phyloP scores from a whole-genome alignment of 2,797 vertebrate species.

The Squalus acanthias region DNA sequence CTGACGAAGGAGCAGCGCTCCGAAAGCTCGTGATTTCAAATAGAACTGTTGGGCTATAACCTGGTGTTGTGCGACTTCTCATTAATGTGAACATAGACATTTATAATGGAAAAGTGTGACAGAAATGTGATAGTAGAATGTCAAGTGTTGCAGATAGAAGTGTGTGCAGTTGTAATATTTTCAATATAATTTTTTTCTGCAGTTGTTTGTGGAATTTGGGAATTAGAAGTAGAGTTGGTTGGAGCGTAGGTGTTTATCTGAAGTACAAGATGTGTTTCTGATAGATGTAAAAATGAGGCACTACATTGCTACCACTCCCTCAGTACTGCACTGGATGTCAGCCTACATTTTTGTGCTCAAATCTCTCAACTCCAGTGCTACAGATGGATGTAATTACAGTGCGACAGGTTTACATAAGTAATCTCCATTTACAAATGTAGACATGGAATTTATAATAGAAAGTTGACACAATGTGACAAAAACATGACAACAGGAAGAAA shows the following conservation, averaged over 20 bases:
- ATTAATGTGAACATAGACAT: too few relatives aligned
- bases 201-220: neutral
- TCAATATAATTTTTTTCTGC: neutral
- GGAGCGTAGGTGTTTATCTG: neutral
- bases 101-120: too few relatives aligned
- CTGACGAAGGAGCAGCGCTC: too few relatives aligned
- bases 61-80: too few relatives aligned
- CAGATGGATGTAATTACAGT: neutral
- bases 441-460: neutral
- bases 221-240: neutral
- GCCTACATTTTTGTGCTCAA: too few relatives aligned
- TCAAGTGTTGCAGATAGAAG: too few relatives aligned
- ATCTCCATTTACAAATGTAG: neutral
- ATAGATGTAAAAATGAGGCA: neutral
- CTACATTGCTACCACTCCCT: neutral
- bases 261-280: neutral
- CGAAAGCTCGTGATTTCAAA: too few relatives aligned
- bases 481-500: neutral
- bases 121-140: too few relatives aligned
- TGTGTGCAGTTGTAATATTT: neutral
- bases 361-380: neutral
- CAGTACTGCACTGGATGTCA: too few relatives aligned
- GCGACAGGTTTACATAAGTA: neutral
- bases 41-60: too few relatives aligned
- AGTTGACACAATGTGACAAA: neutral